Evolutionary conservation across 2,797 vertebrate genomes (phyloP).

Genomic region (Gymnodraco acuticeps): DNA sequence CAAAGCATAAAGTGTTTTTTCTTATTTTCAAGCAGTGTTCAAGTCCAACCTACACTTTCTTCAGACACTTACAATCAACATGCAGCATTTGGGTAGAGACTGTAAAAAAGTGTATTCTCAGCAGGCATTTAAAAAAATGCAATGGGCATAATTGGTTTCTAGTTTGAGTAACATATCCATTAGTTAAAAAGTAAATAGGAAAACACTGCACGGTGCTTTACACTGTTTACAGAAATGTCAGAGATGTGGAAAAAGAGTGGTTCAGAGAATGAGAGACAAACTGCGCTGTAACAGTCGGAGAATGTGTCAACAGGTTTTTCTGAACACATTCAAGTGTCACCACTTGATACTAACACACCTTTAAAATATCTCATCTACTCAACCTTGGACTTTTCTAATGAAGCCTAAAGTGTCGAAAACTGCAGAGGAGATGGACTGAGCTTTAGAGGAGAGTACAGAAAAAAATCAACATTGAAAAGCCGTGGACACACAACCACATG

Average conservation of each 20-base stretch:
- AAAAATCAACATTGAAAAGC: background rate
- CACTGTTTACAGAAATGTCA: background rate
- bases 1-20: background rate
- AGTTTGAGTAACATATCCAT: background rate
- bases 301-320: background rate
- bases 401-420: background rate
- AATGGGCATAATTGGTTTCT: background rate
- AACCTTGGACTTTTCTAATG: rapidly evolving
- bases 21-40: background rate
- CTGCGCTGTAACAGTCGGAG: background rate
- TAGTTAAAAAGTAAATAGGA: background rate
- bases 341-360: background rate
- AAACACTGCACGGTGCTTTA: background rate
- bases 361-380: background rate
- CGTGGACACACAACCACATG: background rate
- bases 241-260: background rate
- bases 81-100: background rate
- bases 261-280: background rate
- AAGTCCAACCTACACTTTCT: background rate
- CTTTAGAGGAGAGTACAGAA: background rate
- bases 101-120: background rate
- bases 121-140: background rate
- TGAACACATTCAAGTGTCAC: background rate
- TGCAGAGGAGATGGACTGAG: background rate
- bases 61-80: background rate